phyloP scores from a whole-genome alignment of 2,888 invertebrate species.

The Ochropleura plecta region DNA sequence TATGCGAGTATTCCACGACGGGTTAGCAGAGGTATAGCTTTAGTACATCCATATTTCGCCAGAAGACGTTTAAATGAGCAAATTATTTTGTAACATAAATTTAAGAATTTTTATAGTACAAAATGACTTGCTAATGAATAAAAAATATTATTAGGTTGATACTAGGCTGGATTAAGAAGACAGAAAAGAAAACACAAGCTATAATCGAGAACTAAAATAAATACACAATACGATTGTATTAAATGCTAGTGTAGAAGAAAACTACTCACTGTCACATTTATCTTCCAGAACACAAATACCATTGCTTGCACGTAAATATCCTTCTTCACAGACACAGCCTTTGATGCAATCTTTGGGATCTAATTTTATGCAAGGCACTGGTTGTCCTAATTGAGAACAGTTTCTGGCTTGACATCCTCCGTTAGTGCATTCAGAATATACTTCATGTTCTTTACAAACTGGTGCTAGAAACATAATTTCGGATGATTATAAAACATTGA shows the following conservation, averaged over 20 bases:
- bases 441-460: slow-evolving; percentile 69
- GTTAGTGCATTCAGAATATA: slow-evolving; percentile 70
- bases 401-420: slow-evolving; percentile 71
- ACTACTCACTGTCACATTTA: slow-evolving; percentile 68
- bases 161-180: neutral
- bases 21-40: too few relatives aligned
- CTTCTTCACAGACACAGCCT: slow-evolving; percentile 73
- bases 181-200: neutral
- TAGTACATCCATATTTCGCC: too few relatives aligned
- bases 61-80: too few relatives aligned
- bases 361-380: slow-evolving; percentile 67
- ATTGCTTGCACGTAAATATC: slow-evolving; percentile 67
- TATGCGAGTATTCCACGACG: too few relatives aligned
- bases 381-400: slow-evolving; percentile 70
- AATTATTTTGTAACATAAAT: too few relatives aligned
- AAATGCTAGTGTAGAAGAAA: too few relatives aligned
- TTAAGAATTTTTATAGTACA: too few relatives aligned
- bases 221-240: neutral
- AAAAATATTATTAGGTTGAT: neutral
- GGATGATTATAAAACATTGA: neutral
- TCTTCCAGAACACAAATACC: slow-evolving; percentile 72
- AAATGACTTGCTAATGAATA: too few relatives aligned
- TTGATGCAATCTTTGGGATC: slow-evolving; percentile 66
- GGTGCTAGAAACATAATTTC: slow-evolving; percentile 49
- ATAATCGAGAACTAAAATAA: neutral